These are phyloP conservation scores for Botia kubotai DNA, from an alignment of 2,797 vertebrate species.

Conservation along the genomic window DNA sequence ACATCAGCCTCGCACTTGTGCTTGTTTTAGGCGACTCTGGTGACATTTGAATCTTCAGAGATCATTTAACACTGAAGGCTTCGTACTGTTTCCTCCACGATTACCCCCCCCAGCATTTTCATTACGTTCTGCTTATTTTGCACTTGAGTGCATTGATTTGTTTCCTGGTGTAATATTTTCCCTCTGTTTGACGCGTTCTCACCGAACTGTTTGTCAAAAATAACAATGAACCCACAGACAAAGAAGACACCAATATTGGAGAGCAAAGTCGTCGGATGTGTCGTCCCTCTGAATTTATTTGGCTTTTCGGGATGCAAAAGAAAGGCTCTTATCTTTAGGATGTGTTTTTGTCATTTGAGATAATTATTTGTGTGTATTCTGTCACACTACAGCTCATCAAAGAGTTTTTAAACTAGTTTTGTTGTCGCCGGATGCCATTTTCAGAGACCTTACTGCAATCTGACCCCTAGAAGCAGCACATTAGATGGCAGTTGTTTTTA, in stretches of 20 bases:
- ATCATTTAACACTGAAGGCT: slow-evolving; percentile 58
- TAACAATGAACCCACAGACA: slow-evolving; percentile 28
- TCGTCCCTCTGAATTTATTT: not conserved
- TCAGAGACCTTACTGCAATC: not conserved
- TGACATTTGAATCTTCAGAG: slow-evolving; percentile 56
- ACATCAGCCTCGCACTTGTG: slow-evolving; percentile 20
- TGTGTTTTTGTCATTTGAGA: not conserved
- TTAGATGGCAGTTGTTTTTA: slow-evolving; percentile 13
- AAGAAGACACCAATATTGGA: slow-evolving; percentile 1
- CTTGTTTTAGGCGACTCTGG: slow-evolving; percentile 36
- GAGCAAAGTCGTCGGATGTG: not conserved
- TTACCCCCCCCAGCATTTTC: slow-evolving; percentile 30
- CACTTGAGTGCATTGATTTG: slow-evolving; percentile 48
- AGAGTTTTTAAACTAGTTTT: not conserved
- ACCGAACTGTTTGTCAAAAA: slow-evolving; percentile 35
- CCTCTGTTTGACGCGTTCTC: slow-evolving; percentile 23
- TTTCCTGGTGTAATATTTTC: slow-evolving; percentile 32
- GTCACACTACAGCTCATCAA: not conserved
- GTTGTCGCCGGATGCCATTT: slow-evolving; percentile 7
- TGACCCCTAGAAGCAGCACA: slow-evolving; percentile 6
- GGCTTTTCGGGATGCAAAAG: not conserved
- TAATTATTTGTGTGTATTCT: not conserved
- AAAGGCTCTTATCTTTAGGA: slow-evolving; percentile 12
- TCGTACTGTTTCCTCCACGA: slow-evolving; percentile 43
- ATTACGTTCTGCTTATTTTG: slow-evolving; percentile 51